A percentile compares a stretch with the other conserved stretches of the same genome.
Conservation (phyloP, 1,140 invertebrate species). For the Drosophila nigromelanica region DNA sequence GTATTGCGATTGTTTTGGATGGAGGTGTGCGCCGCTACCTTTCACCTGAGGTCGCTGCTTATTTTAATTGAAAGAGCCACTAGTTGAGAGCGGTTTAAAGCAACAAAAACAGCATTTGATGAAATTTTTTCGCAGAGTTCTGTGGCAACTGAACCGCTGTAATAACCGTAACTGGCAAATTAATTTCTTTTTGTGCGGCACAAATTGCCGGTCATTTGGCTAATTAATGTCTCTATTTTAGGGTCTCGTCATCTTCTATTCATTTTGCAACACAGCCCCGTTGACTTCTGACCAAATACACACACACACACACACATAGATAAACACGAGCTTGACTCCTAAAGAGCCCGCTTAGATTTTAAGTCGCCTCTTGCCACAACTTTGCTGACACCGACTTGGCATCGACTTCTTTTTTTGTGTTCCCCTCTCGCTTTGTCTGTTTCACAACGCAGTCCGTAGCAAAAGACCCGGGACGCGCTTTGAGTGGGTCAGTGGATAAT, state of each 20-base stretch:
- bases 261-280: constrained; percentile 23
- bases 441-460: constrained; percentile 54
- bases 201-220: constrained; percentile 74
- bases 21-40: constrained; percentile 26
- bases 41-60: constrained; percentile 33
- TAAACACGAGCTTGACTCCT: constrained; percentile 13
- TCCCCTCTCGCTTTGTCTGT: constrained; percentile 29
- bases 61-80: constrained; percentile 35
- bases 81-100: background rate
- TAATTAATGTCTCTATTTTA: constrained; percentile 81
- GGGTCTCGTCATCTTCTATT: constrained; percentile 56
- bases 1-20: background rate
- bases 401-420: constrained; percentile 7
- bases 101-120: background rate
- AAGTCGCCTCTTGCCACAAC: constrained; percentile 45
- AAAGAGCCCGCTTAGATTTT: constrained; percentile 45
- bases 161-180: constrained; percentile 80
- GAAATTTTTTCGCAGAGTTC: constrained; percentile 21
- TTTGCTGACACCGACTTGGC: constrained; percentile 4
- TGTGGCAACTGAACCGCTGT: constrained; percentile 41
- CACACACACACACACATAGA: background rate
- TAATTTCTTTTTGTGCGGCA: constrained; percentile 70
- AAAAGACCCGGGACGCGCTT: constrained; percentile 51
- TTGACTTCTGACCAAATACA: constrained; percentile 20
- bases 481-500: constrained; percentile 84